A percentile compares a stretch with the other conserved stretches of the same genome.
phyloP scores from a whole-genome alignment of 2,888 invertebrate species.

The Sycophila texana region DNA sequence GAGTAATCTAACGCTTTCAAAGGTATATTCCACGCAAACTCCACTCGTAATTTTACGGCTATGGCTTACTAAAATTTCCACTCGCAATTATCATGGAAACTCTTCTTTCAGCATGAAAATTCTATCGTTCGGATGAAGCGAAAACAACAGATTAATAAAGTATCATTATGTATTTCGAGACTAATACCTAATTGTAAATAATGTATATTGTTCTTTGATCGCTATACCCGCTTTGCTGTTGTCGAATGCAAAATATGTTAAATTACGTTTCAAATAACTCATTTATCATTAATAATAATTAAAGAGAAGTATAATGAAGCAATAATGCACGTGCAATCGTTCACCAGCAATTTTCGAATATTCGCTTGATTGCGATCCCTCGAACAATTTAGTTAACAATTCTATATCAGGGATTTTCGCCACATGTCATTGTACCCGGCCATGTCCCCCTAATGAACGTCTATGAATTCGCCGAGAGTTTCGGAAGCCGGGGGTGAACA shows the following conservation, averaged over 20 bases:
- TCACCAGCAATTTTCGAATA: neutral
- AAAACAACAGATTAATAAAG: neutral
- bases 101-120: too few species aligned
- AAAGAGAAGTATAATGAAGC: too few species aligned
- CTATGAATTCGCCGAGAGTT: slow-evolving; percentile 46
- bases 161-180: too few species aligned
- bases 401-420: slow-evolving; percentile 33
- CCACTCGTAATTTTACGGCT: neutral
- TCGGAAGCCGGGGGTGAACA: slow-evolving; percentile 41
- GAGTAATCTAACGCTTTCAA: slow-evolving; percentile 4
- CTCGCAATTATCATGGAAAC: too few species aligned
- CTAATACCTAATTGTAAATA: neutral
- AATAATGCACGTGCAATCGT: neutral
- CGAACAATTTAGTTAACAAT: slow-evolving; percentile 15
- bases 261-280: too few species aligned
- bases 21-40: neutral
- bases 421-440: neutral
- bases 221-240: too few species aligned
- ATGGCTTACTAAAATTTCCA: neutral
- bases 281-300: neutral
- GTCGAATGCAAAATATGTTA: too few species aligned
- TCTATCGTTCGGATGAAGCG: neutral
- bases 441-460: slow-evolving; percentile 44
- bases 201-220: too few species aligned
- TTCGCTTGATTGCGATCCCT: neutral